phyloP scores from a whole-genome alignment of 2,888 invertebrate genomes.

The Nycteola revayana region DNA sequence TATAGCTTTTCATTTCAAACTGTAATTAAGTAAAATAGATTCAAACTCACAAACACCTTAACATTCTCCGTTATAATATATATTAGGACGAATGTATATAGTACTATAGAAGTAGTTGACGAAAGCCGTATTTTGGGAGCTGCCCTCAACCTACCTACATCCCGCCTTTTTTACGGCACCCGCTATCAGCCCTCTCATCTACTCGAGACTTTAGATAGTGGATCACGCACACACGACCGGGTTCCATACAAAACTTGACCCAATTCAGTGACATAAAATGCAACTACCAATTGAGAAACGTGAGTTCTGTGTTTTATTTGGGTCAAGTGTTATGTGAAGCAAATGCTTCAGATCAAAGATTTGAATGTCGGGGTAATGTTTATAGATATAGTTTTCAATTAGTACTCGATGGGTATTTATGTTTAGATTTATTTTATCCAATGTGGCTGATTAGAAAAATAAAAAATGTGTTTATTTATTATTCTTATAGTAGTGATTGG shows the following conservation, averaged over 20 bases:
- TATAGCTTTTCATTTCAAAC: too few species aligned
- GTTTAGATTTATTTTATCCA: too few species aligned
- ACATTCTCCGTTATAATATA: too few species aligned
- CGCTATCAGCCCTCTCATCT: conserved; percentile 72
- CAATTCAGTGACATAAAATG: conserved; percentile 51
- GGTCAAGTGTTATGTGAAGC: conserved; percentile 31
- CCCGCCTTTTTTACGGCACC: conserved; percentile 71
- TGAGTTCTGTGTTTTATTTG: conserved; percentile 33
- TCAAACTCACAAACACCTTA: too few species aligned
- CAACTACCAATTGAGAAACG: conserved; percentile 47
- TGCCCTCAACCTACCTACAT: conserved; percentile 67
- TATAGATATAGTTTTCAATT: conserved; percentile 16
- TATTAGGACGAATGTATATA: too few species aligned
- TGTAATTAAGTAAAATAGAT: too few species aligned
- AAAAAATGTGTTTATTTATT: too few species aligned
- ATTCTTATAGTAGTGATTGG: too few species aligned
- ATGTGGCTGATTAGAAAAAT: too few species aligned
- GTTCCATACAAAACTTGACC: conserved; percentile 63
- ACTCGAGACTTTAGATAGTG: conserved; percentile 69
- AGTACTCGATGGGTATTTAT: too few species aligned
- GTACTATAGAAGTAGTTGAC: too few species aligned
- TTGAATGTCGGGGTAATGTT: conserved; percentile 11
- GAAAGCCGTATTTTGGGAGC: not conserved
- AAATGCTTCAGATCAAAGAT: conserved; percentile 24
- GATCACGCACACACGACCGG: conserved; percentile 66